These are phyloP conservation scores for Liodrosophila aerea DNA, from an alignment of 2,888 invertebrate genomes.

Conservation along the genomic window DNA sequence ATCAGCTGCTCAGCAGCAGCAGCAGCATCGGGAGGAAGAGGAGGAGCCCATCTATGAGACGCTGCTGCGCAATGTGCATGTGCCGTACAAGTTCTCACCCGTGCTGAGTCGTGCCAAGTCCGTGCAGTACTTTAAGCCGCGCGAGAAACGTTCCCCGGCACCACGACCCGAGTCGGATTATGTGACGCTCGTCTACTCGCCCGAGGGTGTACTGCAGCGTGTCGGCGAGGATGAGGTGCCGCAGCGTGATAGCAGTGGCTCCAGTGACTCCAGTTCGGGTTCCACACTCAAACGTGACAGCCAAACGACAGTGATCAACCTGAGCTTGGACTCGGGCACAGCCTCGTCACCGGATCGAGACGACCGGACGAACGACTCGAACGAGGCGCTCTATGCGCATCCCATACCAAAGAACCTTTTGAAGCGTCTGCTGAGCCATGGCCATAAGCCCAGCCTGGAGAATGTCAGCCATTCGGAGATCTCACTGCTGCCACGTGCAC, in stretches of 20 bases:
- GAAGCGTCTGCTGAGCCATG: constrained; percentile 73
- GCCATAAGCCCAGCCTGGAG: constrained; percentile 45
- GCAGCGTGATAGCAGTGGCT: constrained; percentile 63
- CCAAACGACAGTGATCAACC: constrained; percentile 67
- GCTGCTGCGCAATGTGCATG: constrained; percentile 81
- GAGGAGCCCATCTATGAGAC: constrained; percentile 82
- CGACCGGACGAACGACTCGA: too few relatives aligned
- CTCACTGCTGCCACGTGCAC: constrained; percentile 73
- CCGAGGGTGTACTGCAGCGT: constrained; percentile 77
- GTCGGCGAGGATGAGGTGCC: constrained; percentile 73
- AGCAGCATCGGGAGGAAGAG: constrained; percentile 8
- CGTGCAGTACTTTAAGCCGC: constrained; percentile 70
- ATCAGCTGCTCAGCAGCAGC: too few relatives aligned
- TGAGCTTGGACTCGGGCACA: constrained; percentile 44
- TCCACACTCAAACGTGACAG: constrained; percentile 75
- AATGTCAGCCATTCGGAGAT: constrained; percentile 76
- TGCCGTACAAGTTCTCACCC: constrained; percentile 82
- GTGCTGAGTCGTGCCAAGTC: constrained; percentile 80
- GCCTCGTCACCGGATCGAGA: too few relatives aligned
- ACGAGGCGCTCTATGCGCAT: constrained; percentile 57
- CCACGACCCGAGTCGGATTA: constrained; percentile 82
- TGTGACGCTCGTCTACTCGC: constrained; percentile 80
- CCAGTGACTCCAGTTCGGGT: constrained; percentile 49
- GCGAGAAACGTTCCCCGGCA: constrained; percentile 60
- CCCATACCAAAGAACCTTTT: constrained; percentile 77